Evolutionary conservation across 1,140 invertebrate genomes (phyloP), one percentile per base, ranked within the genome.

Genomic region (Tenebrio molitor): DNA sequence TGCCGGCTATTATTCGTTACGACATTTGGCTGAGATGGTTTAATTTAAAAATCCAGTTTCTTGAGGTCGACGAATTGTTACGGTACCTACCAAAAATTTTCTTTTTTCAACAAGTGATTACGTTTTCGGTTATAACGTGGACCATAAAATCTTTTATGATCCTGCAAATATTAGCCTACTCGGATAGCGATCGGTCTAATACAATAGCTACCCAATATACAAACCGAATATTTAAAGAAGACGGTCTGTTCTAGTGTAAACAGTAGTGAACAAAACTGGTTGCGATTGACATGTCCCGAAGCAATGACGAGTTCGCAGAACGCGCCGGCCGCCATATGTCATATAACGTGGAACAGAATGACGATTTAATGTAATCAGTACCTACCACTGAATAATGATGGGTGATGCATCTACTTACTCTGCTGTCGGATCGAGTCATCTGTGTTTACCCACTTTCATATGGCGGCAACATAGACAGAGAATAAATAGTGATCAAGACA

Each of bases 401-500:
- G 36, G 50, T 58, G 50, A 29, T 58, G 50, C 50, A 58, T 58
- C 50, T 15, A 39, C 36, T 58, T 58, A 29, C 50, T 58, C 29
- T 58, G 23, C 50, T 58, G 25, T 29, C 50, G 21, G 50, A 58
- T 58, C 19, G 21, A 25, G 21, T 58, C 50, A 58, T 58, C 50
- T 58, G 50, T 58, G 23, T 58, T 58, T 58, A 58, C 50, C 10
- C 50, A 58, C 50, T 58, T 58, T 58, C 50, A 58, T 58, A 58
- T 58, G 50, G 50, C 50, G 50, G 50, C 50, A 17, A 58, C 50
- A 58, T 58, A 58, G 50, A 58, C 21, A 58, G 50, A 44, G 42
- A 58, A 58, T 58, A 58, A 58, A 58, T 58, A 58, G 50, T 62
- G 41, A 69, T 33, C 68, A 39, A 50, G 68, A 62, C 68, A 70